These are phyloP conservation scores for Pelobates fuscus DNA, from an alignment of 2,113 vertebrate species.

Conservation along the genomic window DNA sequence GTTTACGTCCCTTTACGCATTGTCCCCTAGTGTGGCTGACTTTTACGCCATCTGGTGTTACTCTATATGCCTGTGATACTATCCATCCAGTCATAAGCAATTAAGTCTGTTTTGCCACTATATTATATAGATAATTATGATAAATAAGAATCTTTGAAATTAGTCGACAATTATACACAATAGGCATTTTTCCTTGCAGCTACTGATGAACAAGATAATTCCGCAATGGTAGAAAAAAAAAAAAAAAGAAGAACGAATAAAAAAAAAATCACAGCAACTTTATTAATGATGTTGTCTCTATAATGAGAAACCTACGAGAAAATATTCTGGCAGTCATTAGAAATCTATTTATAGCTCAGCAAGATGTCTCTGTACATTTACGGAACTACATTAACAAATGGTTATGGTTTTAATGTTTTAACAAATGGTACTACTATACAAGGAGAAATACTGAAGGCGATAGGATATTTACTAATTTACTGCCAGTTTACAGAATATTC, in stretches of 20 bases:
- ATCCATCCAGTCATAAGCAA: conserved; percentile 76
- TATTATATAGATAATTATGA: conserved; percentile 79
- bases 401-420: not conserved
- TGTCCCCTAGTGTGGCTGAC: conserved; percentile 61
- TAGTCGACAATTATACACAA: conserved; percentile 68
- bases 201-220: conserved; percentile 64
- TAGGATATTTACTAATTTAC: not conserved
- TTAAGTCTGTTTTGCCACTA: conserved; percentile 74
- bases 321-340: conserved; percentile 75
- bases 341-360: conserved; percentile 78
- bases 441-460: not conserved
- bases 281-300: conserved; percentile 75
- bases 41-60: conserved; percentile 73
- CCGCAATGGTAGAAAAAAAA: conserved; percentile 54
- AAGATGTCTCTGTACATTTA: conserved; percentile 65
- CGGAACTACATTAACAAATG: conserved; percentile 17
- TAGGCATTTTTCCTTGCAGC: conserved; percentile 70
- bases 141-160: conserved; percentile 74
- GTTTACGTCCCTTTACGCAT: conserved; percentile 29
- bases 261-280: conserved; percentile 70
- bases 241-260: not conserved
- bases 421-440: conserved; percentile 3
- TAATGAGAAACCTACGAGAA: conserved; percentile 74
- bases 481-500: not conserved
- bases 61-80: conserved; percentile 68